phyloP scores from a whole-genome alignment of 2,797 vertebrate genomes.

The Acestrorhynchus altus region DNA sequence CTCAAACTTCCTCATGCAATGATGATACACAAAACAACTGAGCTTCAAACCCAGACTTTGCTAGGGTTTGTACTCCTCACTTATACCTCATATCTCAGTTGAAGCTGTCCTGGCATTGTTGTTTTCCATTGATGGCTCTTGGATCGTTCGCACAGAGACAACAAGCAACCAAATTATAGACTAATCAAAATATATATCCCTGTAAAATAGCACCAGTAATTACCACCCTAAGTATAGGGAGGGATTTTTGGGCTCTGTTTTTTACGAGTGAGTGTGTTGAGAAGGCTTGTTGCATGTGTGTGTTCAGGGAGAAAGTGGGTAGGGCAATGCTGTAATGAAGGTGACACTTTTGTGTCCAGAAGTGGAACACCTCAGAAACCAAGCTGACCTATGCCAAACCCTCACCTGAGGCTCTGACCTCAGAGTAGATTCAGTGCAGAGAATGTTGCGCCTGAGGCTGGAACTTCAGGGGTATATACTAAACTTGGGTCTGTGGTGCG shows the following conservation, averaged over 20 bases:
- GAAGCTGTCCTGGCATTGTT: conserved; percentile 50
- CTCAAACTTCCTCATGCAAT: not conserved
- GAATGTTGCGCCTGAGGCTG: conserved; percentile 3
- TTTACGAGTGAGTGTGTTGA: conserved; percentile 70
- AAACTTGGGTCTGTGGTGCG: conserved; percentile 44
- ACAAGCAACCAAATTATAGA: conserved; percentile 76
- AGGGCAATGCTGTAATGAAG: conserved; percentile 39
- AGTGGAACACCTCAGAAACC: conserved; percentile 48
- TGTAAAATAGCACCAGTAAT: conserved; percentile 75
- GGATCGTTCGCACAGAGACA: conserved; percentile 64
- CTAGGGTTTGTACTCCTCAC: not conserved
- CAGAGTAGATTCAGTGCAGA: conserved; percentile 36
- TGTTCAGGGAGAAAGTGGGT: conserved; percentile 52
- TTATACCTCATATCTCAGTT: conserved; percentile 11
- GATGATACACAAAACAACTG: not conserved
- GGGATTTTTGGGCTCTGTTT: conserved; percentile 62
- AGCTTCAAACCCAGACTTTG: not conserved
- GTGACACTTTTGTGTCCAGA: conserved; percentile 55
- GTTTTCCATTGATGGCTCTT: conserved; percentile 68
- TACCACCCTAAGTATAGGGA: conserved; percentile 77
- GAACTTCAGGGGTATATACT: conserved; percentile 7
- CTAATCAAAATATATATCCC: conserved; percentile 77
- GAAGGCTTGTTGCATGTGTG: conserved; percentile 65
- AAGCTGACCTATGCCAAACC: conserved; percentile 42
- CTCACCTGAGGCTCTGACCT: conserved; percentile 44